Evolutionary conservation across 2,888 invertebrate genomes (phyloP), one percentile per base, ranked within the genome.

Genomic region (Drosophila phalerata): DNA sequence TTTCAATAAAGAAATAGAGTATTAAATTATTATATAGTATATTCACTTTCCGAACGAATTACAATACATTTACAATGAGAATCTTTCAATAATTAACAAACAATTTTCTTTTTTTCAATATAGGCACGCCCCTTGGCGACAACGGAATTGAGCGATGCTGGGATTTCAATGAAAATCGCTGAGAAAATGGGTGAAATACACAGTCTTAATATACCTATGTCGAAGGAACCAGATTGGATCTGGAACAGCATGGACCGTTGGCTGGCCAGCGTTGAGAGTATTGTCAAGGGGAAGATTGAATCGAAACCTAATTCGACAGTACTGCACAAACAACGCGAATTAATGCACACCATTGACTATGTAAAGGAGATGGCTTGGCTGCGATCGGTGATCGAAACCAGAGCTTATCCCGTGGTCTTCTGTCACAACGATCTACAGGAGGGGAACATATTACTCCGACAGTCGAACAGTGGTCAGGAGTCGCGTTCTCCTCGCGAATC

Each of bases 341-440:
- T 84, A 32, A 83, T 91, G 69, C 77, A 79, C 5, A 76, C 72
- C 17, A 92, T 94, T 0, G 94, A 96, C 87, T 94, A 96, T 58
- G 94, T 94, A 3, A 93, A 94, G 37, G 97, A 97, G 91, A 92
- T 95, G 0, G 93, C 94, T 13, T 97, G 96, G 96, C 89, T 97
- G 37, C 95, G 94, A 93, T 94, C 94, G 70, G 93, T 94, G 57
- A 90, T 95, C 5, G 93, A 94, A 0, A 91, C 93, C 0, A 93
- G 94, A 0, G 93, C 94, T 0, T 97, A 96, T 42, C 97, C 97
- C 0, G 97, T 98, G 0, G 96, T 97, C 0, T 98, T 98, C 93
- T 98, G 97, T 81, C 98, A 98, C 92, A 98, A 98, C 91, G 98
- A 98, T 90, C 94, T 98, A 93, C 98, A 98, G 91, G 98, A 98